phyloP scores from a whole-genome alignment of 2,113 vertebrate species.

The Rhabdornis inornatus region DNA sequence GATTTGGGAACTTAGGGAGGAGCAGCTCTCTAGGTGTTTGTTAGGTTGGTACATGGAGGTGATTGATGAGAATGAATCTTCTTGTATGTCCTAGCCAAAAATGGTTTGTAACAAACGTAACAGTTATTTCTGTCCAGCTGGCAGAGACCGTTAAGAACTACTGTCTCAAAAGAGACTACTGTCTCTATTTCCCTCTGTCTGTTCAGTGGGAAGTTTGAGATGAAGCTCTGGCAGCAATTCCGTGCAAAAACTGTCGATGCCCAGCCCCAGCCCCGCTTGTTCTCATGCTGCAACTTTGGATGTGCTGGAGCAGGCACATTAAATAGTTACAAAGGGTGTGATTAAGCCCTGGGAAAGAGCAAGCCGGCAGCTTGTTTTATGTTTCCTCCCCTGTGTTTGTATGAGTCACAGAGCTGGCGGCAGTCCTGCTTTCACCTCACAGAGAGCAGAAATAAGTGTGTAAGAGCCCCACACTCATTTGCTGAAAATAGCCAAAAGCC shows the following conservation, averaged over 20 bases:
- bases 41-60: neutral
- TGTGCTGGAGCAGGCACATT: neutral
- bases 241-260: neutral
- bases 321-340: constrained; percentile 8
- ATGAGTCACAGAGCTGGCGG: neutral
- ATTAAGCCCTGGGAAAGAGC: constrained; percentile 52
- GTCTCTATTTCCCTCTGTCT: neutral
- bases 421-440: constrained; percentile 8
- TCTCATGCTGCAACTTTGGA: neutral
- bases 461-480: constrained; percentile 14
- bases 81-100: neutral
- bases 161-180: neutral
- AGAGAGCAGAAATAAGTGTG: neutral
- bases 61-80: neutral
- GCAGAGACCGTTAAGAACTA: neutral
- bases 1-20: neutral
- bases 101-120: neutral
- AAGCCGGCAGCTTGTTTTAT: constrained; percentile 12
- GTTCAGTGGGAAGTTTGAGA: neutral
- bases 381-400: constrained; percentile 7
- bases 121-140: neutral
- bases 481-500: constrained; percentile 39
- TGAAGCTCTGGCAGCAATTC: neutral
- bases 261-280: neutral
- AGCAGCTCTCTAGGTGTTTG: neutral